Base-by-base conservation (phyloP, 2,113 vertebrate genomes). In the Meles meles region DNA sequence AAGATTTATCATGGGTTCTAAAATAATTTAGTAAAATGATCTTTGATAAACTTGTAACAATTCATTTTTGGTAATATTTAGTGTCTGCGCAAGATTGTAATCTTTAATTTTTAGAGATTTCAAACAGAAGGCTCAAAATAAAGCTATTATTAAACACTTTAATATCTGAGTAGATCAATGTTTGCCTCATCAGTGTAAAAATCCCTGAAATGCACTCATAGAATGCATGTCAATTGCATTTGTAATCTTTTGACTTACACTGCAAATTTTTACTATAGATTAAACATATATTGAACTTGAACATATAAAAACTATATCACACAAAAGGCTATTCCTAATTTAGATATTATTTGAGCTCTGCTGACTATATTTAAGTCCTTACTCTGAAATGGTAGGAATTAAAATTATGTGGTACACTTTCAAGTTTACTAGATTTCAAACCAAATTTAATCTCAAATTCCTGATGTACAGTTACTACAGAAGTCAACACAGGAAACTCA, bases 31-130 rank as follows among this genome's bases (percentile, higher is more conserved):
- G 31, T 69, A 44, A 25, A 82, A 13, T 71, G 63, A 93, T 90
- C 29, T 95, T 77, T 96, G 57, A 92, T 71, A 94, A 63, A 77
- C 76, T 76, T 85, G 0, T 23, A 85, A 96, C 52, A 25, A 84
- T 94, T 93, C 88, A n/a, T 47, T 85, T 95, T 87, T 82, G 65
- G 4, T 89, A 44, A 52, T 44, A 82, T 23, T 77, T 83, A 65
- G 21, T 44, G 29, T 52, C 57, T 90, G 42, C 25, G 47, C 20
- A 55, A 86, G 8, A 82, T 10, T 76, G 11, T 1, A 44, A 71
- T 94, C 10, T 81, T 96, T 76, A 59, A 83, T 82, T 93, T 90
- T 91, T 95, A 80, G n/a, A 67, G 88, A 77, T 95, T 93, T 82
- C 27, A 83, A 57, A 63, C 44, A 81, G 47, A 93, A 94, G 20